Evolutionary conservation across 2,113 vertebrate species (phyloP).

Genomic region (Nicator chloris): DNA sequence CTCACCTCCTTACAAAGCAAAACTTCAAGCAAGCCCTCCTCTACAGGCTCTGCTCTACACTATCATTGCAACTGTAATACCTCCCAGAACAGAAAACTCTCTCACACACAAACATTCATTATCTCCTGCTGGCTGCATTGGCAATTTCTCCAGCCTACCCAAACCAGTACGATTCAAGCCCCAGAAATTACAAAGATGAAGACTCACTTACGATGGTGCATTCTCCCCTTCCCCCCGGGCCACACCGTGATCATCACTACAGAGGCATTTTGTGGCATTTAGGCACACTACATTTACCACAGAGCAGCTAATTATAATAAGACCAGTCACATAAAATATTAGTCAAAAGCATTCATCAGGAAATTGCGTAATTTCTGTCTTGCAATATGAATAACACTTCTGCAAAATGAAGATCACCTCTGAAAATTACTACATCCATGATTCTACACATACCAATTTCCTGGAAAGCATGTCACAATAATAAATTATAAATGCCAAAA

Average conservation of each 20-base stretch:
- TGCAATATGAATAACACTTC: not conserved
- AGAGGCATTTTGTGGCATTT: not conserved
- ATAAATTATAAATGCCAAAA: not conserved
- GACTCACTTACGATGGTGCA: not conserved
- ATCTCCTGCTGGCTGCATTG: not conserved
- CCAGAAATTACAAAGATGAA: not conserved
- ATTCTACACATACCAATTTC: not conserved
- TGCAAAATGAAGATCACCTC: not conserved
- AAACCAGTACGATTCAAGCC: not conserved
- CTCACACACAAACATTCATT: not conserved
- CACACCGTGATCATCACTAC: not conserved
- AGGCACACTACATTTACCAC: not conserved
- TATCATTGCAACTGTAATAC: fast-evolving
- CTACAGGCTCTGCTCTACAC: not conserved
- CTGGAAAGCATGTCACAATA: not conserved
- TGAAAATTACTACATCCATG: not conserved
- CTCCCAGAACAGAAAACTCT: not conserved
- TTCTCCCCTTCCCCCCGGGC: not conserved
- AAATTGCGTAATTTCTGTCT: not conserved
- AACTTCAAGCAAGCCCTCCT: not conserved
- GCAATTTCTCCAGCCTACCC: not conserved
- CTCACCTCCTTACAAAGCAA: not conserved
- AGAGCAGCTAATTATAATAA: not conserved
- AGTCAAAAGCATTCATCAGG: too few relatives aligned
- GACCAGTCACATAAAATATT: not conserved